Conservation (phyloP, 2,888 invertebrate genomes). For the Nyleta sp. region DNA sequence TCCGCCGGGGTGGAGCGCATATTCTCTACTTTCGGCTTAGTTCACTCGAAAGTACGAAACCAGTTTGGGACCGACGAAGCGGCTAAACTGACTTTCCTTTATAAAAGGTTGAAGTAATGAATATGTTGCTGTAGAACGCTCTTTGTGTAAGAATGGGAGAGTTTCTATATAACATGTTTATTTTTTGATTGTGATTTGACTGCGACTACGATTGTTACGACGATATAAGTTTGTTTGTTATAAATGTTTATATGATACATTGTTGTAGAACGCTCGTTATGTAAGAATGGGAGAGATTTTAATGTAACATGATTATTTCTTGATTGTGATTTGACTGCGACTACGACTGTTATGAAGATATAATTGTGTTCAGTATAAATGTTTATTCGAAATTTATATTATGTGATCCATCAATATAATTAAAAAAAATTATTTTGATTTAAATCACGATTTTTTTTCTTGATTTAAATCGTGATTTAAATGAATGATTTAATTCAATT, state of each 20-base stretch:
- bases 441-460: constrained; percentile 12
- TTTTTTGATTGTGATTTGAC: no score
- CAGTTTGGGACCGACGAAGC: constrained; percentile 25
- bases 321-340: not conserved
- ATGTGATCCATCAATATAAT: not conserved
- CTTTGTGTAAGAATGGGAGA: not conserved
- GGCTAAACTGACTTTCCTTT: constrained; percentile 37
- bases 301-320: constrained; percentile 1
- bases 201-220: no score
- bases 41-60: constrained; percentile 30
- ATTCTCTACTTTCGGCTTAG: constrained; percentile 35
- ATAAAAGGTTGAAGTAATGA: constrained; percentile 20
- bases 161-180: not conserved
- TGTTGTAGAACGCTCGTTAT: not conserved
- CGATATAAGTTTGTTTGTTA: not conserved
- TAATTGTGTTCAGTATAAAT: not conserved
- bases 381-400: not conserved
- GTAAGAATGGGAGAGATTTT: constrained; percentile 2
- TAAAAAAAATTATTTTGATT: constrained; percentile 10
- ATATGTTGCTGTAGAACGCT: constrained; percentile 4
- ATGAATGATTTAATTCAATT: no score
- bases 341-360: not conserved
- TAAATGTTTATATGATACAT: no score
- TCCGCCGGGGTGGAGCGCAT: constrained; percentile 34
- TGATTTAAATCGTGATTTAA: no score